Base-by-base conservation (phyloP, 2,888 invertebrate species). In the Agrotis ipsilon region DNA sequence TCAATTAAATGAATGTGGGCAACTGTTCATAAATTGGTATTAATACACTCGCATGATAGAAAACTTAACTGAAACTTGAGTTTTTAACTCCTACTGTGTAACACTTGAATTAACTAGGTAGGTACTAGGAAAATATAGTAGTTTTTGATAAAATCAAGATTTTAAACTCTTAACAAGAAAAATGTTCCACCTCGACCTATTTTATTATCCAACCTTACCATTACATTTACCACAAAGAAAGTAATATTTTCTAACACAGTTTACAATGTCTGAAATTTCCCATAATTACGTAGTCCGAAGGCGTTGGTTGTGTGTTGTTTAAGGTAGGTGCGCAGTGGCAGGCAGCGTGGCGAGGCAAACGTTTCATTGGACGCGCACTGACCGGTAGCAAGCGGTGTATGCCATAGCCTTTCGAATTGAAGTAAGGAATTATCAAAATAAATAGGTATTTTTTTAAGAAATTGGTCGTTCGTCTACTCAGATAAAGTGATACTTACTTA, bases 321-420 rank as follows among this genome's bases (percentile, higher is more conserved):
- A 65, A 70, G 24, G 27, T n/a, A 57, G 73, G 85, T 63, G 83
- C 60, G 80, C 81, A 74, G 80, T 69, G 60, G 83, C 69, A 71
- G 84, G 83, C 69, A 71, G 84, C 67, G 57, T 65, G 71, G 65
- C 60, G 66, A 32, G 69, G 63, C 27, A 59, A 55, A 54, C 74
- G 69, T 84, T 72, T 59, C 54, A 68, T 51, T 68, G 58, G 39
- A 57, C 66, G 60, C 75, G 66, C 61, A 63, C 55, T 84, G 68
- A 68, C 72, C 72, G 43, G 63, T 48, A 21, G 72, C 46, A 5
- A 0, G 11, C 6, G 54, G 32, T 48, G 5, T 3, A 19, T 5
- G 61, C 0, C 14, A 59, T 5, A 6, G 58, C 24, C 59, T n/a
- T n/a, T n/a, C n/a, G 43, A 49, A 68, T 1, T 46, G 11, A 19